Percentiles rank a stretch among this genome's conserved stretches.
These are phyloP conservation scores for Geodia barretti DNA, from an alignment of 37 sponge, comb jelly and placozoan species.

Conservation along the genomic window DNA sequence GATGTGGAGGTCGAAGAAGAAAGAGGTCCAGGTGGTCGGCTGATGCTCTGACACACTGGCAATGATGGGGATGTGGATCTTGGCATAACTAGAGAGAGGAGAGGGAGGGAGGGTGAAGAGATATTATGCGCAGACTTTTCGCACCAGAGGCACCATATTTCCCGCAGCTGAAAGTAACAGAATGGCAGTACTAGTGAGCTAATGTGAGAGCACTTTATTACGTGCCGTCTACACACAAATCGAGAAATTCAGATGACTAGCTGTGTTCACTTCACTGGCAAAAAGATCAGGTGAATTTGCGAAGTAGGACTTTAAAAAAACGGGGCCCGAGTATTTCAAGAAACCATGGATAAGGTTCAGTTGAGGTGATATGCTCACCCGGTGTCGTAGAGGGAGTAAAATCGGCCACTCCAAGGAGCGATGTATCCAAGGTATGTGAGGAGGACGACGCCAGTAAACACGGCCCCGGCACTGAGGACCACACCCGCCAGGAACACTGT, in stretches of 20 bases:
- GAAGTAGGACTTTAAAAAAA: too few relatives aligned
- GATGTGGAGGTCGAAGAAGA: slow-evolving; percentile 99
- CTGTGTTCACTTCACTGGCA: too few relatives aligned
- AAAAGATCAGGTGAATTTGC: too few relatives aligned
- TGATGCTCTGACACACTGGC: slow-evolving; percentile 99
- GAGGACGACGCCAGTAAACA: slow-evolving; percentile 82
- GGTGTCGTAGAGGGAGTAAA: slow-evolving; percentile 98
- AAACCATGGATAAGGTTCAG: too few relatives aligned
- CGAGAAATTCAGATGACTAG: too few relatives aligned
- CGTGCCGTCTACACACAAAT: too few relatives aligned
- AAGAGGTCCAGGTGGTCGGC: slow-evolving; percentile 99
- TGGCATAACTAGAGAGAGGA: slow-evolving; percentile 86
- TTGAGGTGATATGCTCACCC: slow-evolving; percentile 64
- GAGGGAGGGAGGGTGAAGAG: neutral
- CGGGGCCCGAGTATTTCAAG: too few relatives aligned
- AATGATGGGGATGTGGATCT: slow-evolving; percentile 99
- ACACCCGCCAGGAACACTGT: slow-evolving; percentile 56
- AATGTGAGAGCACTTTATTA: too few relatives aligned
- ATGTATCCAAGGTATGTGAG: slow-evolving; percentile 93
- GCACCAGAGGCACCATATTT: too few relatives aligned
- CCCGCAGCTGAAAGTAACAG: too few relatives aligned
- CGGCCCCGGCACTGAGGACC: slow-evolving; percentile 70
- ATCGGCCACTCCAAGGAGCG: slow-evolving; percentile 99
- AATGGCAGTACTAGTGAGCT: neutral
- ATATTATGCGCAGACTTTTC: too few relatives aligned